Evolutionary conservation across 2,113 vertebrate genomes (phyloP).

Genomic region (Delphinapterus leucas): DNA sequence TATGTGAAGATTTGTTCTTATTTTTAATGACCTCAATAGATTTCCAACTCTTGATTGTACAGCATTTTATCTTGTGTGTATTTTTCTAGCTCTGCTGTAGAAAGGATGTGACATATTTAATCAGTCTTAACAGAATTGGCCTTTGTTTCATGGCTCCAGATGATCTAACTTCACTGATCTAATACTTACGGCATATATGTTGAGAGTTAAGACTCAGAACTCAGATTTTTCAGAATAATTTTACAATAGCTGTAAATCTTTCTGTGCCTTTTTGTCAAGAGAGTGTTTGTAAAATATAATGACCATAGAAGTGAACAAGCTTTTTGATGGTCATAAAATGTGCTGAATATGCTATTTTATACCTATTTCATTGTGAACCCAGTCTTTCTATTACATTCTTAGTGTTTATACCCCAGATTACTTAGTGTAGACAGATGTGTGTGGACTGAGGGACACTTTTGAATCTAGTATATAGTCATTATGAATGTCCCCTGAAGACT

Average conservation of each 20-base stretch:
- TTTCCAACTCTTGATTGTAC: not conserved
- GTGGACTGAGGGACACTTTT: not conserved
- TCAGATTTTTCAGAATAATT: slow-evolving; percentile 62
- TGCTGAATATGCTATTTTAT: slow-evolving; percentile 8
- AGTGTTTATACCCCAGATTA: not conserved
- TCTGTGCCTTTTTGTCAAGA: slow-evolving; percentile 40
- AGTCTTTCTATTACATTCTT: not conserved
- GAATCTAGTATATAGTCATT: not conserved
- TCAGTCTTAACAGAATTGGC: slow-evolving; percentile 72
- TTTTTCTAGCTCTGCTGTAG: slow-evolving; percentile 60
- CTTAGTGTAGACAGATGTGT: not conserved
- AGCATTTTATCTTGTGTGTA: slow-evolving; percentile 48
- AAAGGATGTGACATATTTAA: slow-evolving; percentile 79
- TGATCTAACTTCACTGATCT: slow-evolving; percentile 68
- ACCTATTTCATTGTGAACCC: not conserved
- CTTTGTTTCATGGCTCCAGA: slow-evolving; percentile 54
- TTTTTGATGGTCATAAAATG: slow-evolving; percentile 25
- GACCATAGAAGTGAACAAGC: slow-evolving; percentile 42
- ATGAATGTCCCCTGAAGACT: not conserved
- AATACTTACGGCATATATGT: slow-evolving; percentile 51
- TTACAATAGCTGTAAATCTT: slow-evolving; percentile 60
- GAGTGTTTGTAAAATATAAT: slow-evolving; percentile 51
- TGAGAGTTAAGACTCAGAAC: slow-evolving; percentile 45
- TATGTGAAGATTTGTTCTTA: not conserved
- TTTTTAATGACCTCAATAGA: slow-evolving; percentile 41